A percentile compares a stretch with the other conserved stretches of the same genome.
phyloP scores from a whole-genome alignment of 2,888 invertebrate species.

The Cosmia trapezina region DNA sequence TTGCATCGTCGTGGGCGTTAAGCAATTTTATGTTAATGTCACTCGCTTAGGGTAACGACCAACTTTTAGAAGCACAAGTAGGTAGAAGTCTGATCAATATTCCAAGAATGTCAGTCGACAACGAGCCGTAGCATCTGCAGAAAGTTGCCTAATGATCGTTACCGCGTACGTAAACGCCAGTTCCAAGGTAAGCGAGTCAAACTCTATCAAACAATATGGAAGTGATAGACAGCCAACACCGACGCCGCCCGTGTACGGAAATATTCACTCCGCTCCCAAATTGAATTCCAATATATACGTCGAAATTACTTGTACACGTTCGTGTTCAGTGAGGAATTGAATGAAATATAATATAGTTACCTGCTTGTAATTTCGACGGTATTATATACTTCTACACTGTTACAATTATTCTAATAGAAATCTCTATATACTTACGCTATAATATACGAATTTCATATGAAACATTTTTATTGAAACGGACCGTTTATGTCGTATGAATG shows the following conservation, averaged over 20 bases:
- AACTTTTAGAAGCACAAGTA: slow-evolving; percentile 20
- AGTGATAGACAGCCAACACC: slow-evolving; percentile 71
- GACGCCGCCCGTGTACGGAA: slow-evolving; percentile 59
- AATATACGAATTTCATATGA: slow-evolving; percentile 47
- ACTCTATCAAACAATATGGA: slow-evolving; percentile 69
- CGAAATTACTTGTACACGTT: slow-evolving; percentile 64
- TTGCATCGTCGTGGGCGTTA: slow-evolving; percentile 30
- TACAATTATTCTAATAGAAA: slow-evolving; percentile 57
- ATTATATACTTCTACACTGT: slow-evolving; percentile 34
- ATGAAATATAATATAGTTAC: slow-evolving; percentile 67
- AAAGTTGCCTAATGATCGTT: slow-evolving; percentile 63
- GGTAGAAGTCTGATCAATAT: slow-evolving; percentile 46
- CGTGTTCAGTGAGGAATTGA: slow-evolving; percentile 69
- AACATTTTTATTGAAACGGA: slow-evolving; percentile 64
- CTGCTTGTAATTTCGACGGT: slow-evolving; percentile 61
- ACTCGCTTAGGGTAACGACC: slow-evolving; percentile 44
- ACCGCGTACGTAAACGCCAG: slow-evolving; percentile 55
- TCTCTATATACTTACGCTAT: slow-evolving; percentile 42
- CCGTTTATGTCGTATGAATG: slow-evolving; percentile 56
- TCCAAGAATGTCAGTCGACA: slow-evolving; percentile 39
- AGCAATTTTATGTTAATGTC: slow-evolving; percentile 49
- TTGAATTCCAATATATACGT: slow-evolving; percentile 71
- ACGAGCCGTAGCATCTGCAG: slow-evolving; percentile 43
- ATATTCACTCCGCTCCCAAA: slow-evolving; percentile 70
- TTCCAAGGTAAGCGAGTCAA: slow-evolving; percentile 54